These are phyloP conservation scores for Quadriops clusia DNA, from an alignment of 2,888 invertebrate species.

Conservation along the genomic window DNA sequence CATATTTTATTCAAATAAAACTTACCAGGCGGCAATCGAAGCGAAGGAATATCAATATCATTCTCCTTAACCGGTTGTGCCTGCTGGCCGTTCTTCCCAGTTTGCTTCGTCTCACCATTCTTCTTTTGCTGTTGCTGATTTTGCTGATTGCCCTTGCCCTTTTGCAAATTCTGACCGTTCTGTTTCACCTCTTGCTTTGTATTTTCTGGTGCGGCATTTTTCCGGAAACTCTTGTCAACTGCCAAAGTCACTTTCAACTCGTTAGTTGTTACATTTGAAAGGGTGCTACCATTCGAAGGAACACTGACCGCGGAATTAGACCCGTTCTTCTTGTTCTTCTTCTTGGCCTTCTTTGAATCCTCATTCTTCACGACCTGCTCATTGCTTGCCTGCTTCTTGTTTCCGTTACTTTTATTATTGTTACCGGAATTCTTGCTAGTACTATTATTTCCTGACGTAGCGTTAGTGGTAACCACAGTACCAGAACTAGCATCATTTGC, in stretches of 20 bases:
- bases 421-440: conserved; percentile 10
- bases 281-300: conserved; percentile 4
- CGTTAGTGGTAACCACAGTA: too few species aligned
- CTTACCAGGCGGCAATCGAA: conserved; percentile 30
- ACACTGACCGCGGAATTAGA: conserved; percentile 12
- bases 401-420: conserved; percentile 10
- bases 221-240: conserved; percentile 20
- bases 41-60: conserved; percentile 29
- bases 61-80: conserved; percentile 12
- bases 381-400: conserved; percentile 1
- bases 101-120: conserved; percentile 15
- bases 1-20: conserved; percentile 3
- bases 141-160: conserved; percentile 13
- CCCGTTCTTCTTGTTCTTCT: conserved; percentile 19
- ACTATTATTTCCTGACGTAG: conserved; percentile 15
- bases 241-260: conserved; percentile 30
- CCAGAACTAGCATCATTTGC: conserved; percentile 22
- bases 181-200: conserved; percentile 14
- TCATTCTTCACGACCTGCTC: conserved; percentile 1
- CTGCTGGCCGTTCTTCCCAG: conserved; percentile 6
- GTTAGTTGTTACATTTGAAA: conserved; percentile 17
- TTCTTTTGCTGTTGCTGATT: conserved; percentile 12
- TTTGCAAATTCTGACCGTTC: conserved; percentile 10
- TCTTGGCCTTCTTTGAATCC: conserved; percentile 10
- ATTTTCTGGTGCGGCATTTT: conserved; percentile 13